A percentile compares a stretch with the other conserved stretches of the same genome.
Conservation (phyloP, 2,113 vertebrate species). For the Melanotaenia duboulayi region DNA sequence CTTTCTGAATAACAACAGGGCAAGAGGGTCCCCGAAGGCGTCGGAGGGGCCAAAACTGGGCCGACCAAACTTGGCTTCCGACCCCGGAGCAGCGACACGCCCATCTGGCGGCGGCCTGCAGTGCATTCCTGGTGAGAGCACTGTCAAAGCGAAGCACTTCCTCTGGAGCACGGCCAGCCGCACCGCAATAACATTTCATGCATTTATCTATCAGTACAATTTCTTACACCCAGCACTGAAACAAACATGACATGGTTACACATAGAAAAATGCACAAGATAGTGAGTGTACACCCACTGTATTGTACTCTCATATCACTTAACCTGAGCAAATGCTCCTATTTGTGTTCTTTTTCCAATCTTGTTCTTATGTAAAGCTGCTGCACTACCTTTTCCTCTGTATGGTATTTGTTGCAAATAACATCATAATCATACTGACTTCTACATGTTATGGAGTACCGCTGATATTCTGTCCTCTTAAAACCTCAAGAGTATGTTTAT, state of each 20-base stretch:
- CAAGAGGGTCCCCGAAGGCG: constrained; percentile 68
- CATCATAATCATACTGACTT: constrained; percentile 17
- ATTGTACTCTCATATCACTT: constrained; percentile 27
- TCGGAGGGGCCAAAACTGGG: constrained; percentile 72
- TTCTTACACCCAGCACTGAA: constrained; percentile 56
- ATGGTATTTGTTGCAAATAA: constrained; percentile 15
- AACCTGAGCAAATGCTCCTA: constrained; percentile 23
- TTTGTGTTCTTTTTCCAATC: constrained; percentile 20
- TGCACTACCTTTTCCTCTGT: constrained; percentile 1
- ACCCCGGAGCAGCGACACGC: constrained; percentile 76
- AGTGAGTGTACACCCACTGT: neutral
- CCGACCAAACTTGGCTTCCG: constrained; percentile 83
- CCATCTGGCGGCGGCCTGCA: constrained; percentile 77
- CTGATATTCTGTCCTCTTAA: neutral
- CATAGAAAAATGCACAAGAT: constrained; percentile 4
- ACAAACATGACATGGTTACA: constrained; percentile 42
- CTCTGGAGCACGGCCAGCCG: constrained; percentile 76
- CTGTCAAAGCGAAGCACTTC: constrained; percentile 85
- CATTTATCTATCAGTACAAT: constrained; percentile 68
- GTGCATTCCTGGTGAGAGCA: constrained; percentile 85
- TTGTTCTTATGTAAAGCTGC: constrained; percentile 16
- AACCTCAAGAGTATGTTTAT: constrained; percentile 1
- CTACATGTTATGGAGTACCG: constrained; percentile 16
- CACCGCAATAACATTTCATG: constrained; percentile 82
- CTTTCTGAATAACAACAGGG: constrained; percentile 74